Evolutionary conservation across 2,888 invertebrate species (phyloP), one percentile per base, ranked within the genome.

Genomic region (Sepioteuthis lessoniana): DNA sequence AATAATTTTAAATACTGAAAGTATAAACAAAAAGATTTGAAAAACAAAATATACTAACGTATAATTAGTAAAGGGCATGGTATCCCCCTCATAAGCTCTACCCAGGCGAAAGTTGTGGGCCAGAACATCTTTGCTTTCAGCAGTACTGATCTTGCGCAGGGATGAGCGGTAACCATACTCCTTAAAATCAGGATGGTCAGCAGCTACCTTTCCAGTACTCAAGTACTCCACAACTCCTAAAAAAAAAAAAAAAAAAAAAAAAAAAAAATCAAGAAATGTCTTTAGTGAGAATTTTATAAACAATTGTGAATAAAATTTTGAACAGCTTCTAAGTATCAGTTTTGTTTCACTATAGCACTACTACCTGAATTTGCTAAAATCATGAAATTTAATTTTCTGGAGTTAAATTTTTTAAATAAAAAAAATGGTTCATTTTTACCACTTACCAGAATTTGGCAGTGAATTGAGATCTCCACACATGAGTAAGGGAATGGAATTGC

Each of bases 381-480:
- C 7, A n/a, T n/a, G n/a, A n/a, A n/a, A n/a, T n/a, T n/a, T n/a
- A n/a, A n/a, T n/a, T n/a, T n/a, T n/a, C n/a, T n/a, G n/a, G n/a
- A n/a, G n/a, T n/a, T n/a, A n/a, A n/a, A n/a, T n/a, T n/a, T n/a
- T n/a, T n/a, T n/a, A n/a, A n/a, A n/a, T n/a, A n/a, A n/a, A n/a
- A n/a, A n/a, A n/a, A n/a, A n/a, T n/a, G n/a, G n/a, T n/a, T n/a
- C n/a, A n/a, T n/a, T n/a, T 25, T 5, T 35, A 35, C 35, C 37
- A 94, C 96, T 94, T 96, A 98, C 98, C 99, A 95, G 99, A 99
- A 97, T 99, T 99, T 92, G 99, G 99, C 96, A 99, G 97, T 90
- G 99, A 99, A 98, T 99, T 99, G 97, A 99, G 99, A 98, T 99
- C 99, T 91, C 99, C 99, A 97, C 99, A 99, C 94, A 99, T 98